Evolutionary conservation across 1,140 invertebrate genomes (phyloP), one percentile per base, ranked within the genome.

Genomic region (Neotoxoptera formosana): DNA sequence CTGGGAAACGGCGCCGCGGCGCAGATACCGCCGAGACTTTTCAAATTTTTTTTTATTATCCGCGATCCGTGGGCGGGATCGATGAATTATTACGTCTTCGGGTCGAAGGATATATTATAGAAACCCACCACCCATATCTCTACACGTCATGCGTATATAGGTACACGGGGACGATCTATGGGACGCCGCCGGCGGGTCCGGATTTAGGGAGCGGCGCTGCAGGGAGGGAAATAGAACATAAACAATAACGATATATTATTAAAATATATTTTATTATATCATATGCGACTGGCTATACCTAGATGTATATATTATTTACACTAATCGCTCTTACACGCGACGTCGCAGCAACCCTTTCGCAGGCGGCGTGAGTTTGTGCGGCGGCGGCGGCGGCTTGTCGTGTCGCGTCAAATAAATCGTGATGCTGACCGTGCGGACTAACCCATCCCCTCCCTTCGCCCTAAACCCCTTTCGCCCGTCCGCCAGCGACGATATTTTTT

Each of bases 361-460:
- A 30, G 14, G 84, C 41, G 83, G 41, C 83, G 83, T 25, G 9
- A 41, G 25, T 86, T 83, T 36, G 83, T 84, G 83, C 83, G 36
- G 81, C n/a, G n/a, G n/a, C 20, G 81, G 81, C 76, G n/a, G 81
- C 20, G 81, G 17, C 83, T 34, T n/a, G 83, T 34, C 36, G 21
- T 86, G 41, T 86, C 45, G 45, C 45, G 45, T 86, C 45, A 47
- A 48, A 86, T 30, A 86, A 86, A 86, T 86, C 84, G 84, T 86
- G n/a, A n/a, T n/a, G 84, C 84, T 25, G 30, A 86, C 84, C 11
- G 20, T 25, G 14, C 60, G 30, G 60, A 76, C 60, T n/a, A n/a
- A n/a, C 60, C 60, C 51, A 20, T 30, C 17, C 30, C n/a, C 60
- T 7, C 30, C 11, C 30, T 76, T n/a, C 30, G 6, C 30, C 14